These are phyloP conservation scores for Drosophila ustulata DNA, from an alignment of 2,888 invertebrate species.

Conservation along the genomic window DNA sequence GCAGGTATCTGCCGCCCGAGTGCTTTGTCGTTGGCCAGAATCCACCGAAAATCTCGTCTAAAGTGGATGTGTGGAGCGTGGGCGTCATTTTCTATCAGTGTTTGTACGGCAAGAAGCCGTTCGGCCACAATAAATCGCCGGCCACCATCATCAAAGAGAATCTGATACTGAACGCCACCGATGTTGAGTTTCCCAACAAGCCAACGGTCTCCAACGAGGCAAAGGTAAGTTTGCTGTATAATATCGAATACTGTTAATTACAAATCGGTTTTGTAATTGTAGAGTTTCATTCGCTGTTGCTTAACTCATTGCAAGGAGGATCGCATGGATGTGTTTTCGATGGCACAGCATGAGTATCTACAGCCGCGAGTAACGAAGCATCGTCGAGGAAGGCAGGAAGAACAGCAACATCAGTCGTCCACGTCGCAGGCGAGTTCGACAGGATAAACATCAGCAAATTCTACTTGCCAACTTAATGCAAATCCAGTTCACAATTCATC, in stretches of 20 bases:
- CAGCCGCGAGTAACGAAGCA: slow-evolving; percentile 97
- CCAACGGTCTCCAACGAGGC: slow-evolving; percentile 99
- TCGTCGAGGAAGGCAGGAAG: slow-evolving; percentile 88
- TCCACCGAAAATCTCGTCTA: slow-evolving; percentile 99
- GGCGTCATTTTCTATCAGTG: slow-evolving; percentile 99
- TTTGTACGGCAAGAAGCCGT: slow-evolving; percentile 98
- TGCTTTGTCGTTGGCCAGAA: slow-evolving; percentile 99
- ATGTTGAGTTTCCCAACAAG: slow-evolving; percentile 99
- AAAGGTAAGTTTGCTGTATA: slow-evolving; percentile 89
- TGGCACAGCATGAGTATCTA: slow-evolving; percentile 98
- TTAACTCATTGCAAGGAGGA: slow-evolving; percentile 99
- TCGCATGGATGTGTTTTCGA: slow-evolving; percentile 98
- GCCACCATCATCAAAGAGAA: slow-evolving; percentile 99
- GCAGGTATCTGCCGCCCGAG: slow-evolving; percentile 99
- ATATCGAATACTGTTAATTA: background rate
- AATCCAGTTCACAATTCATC: too few species aligned
- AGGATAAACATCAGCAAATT: too few species aligned
- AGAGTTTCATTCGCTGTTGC: slow-evolving; percentile 99
- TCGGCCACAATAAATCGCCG: slow-evolving; percentile 99
- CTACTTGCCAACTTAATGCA: too few species aligned
- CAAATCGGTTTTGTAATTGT: slow-evolving; percentile 63
- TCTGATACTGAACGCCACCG: slow-evolving; percentile 99
- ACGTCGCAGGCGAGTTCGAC: too few species aligned
- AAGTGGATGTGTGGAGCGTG: slow-evolving; percentile 99
- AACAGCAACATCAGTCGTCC: slow-evolving; percentile 85